Evolutionary conservation across 2,113 vertebrate species (phyloP).

Genomic region (Bolborhynchus lineola): DNA sequence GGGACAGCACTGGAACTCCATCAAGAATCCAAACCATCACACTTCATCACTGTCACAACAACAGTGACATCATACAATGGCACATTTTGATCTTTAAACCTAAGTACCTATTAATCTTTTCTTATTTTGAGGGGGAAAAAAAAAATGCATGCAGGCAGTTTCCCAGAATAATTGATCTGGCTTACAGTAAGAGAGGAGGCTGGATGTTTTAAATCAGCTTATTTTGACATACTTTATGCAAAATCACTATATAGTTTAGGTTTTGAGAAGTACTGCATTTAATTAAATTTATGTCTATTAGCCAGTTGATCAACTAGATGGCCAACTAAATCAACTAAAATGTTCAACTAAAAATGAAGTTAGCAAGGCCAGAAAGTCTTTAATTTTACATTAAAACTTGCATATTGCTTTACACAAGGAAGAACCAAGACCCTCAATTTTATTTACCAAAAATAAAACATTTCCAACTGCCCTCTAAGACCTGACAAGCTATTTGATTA

Average conservation of each 20-base stretch:
- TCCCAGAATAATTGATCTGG: slow-evolving; percentile 41
- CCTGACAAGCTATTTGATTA: not conserved
- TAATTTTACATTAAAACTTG: slow-evolving; percentile 28
- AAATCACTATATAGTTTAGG: not conserved
- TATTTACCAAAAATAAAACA: slow-evolving; percentile 22
- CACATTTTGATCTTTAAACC: not conserved
- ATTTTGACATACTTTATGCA: slow-evolving; percentile 32
- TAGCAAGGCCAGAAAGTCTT: not conserved
- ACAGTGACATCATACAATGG: not conserved
- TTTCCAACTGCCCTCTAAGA: not conserved
- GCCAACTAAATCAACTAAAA: slow-evolving; percentile 44
- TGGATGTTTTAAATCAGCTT: slow-evolving; percentile 42
- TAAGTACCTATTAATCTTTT: slow-evolving; percentile 32
- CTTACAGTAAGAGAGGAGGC: slow-evolving; percentile 3
- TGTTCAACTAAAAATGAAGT: not conserved
- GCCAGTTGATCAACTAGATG: slow-evolving; percentile 38
- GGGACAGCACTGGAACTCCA: not conserved
- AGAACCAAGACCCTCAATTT: not conserved
- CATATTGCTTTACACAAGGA: slow-evolving; percentile 25
- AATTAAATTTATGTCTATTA: slow-evolving; percentile 40
- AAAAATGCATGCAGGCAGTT: not conserved
- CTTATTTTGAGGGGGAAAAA: not conserved
- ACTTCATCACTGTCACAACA: not conserved
- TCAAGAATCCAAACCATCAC: not conserved
- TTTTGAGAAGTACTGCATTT: not conserved